phyloP scores from a whole-genome alignment of 2,888 invertebrate species.

The Drosophila buzzatii region DNA sequence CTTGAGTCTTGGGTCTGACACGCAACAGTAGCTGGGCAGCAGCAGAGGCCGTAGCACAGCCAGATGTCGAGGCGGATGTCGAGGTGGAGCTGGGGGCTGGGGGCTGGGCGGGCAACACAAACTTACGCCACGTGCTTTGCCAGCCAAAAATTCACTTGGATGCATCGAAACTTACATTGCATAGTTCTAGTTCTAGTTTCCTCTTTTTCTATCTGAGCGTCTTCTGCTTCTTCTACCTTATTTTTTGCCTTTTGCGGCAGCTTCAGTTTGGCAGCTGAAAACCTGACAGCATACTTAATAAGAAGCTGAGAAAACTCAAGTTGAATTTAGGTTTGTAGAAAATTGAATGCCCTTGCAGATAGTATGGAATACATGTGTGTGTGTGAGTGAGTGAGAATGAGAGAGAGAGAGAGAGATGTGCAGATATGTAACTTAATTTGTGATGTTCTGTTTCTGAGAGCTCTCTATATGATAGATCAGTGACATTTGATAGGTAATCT shows the following conservation, averaged over 20 bases:
- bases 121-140: conserved; percentile 65
- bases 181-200: conserved; percentile 45
- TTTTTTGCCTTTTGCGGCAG: conserved; percentile 17
- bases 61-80: not conserved
- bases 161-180: conserved; percentile 59
- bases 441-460: too few relatives aligned
- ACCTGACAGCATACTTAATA: conserved; percentile 55
- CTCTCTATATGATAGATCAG: too few relatives aligned
- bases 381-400: too few relatives aligned
- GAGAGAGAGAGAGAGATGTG: not conserved
- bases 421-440: too few relatives aligned
- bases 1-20: conserved; percentile 35
- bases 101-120: conserved; percentile 45
- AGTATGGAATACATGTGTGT: not conserved
- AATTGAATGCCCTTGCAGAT: conserved; percentile 10
- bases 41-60: not conserved
- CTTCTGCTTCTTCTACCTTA: not conserved
- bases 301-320: conserved; percentile 6
- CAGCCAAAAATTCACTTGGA: conserved; percentile 65
- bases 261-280: conserved; percentile 46
- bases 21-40: conserved; percentile 43
- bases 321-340: not conserved
- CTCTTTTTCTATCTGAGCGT: not conserved
- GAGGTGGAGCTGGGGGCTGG: not conserved
- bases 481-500: too few relatives aligned